phyloP scores from a whole-genome alignment of 2,888 invertebrate species.

The Yponomeuta malinellus region DNA sequence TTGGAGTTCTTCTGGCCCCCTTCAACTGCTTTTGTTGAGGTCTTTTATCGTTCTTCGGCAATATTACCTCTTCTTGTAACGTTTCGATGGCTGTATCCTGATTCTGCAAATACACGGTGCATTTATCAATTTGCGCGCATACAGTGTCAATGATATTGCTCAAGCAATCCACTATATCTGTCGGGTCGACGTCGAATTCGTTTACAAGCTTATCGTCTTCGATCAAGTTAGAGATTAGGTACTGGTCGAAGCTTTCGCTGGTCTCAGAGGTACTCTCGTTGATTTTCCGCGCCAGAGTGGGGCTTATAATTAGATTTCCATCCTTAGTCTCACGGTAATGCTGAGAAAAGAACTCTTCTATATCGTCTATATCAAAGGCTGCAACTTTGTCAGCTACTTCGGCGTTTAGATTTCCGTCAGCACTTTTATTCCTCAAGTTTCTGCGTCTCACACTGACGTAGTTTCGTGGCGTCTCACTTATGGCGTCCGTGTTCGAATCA shows the following conservation, averaged over 20 bases:
- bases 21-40: conserved; percentile 7
- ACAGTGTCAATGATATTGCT: conserved; percentile 50
- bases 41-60: conserved; percentile 8
- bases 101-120: conserved; percentile 32
- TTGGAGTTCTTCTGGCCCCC: not conserved
- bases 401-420: conserved; percentile 5
- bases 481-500: conserved; percentile 16
- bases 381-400: conserved; percentile 18
- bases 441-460: conserved; percentile 33
- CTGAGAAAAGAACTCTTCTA: conserved; percentile 50
- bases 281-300: conserved; percentile 46
- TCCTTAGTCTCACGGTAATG: conserved; percentile 36
- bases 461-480: conserved; percentile 37
- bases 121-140: conserved; percentile 44
- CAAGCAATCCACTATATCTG: conserved; percentile 46
- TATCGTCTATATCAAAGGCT: conserved; percentile 30
- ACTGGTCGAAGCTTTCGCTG: conserved; percentile 38
- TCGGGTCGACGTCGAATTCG: conserved; percentile 26
- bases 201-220: not conserved
- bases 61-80: not conserved
- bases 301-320: conserved; percentile 39
- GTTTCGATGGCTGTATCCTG: conserved; percentile 17
- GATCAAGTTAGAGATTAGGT: conserved; percentile 14
- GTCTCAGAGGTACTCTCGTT: conserved; percentile 47
- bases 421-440: conserved; percentile 20